phyloP scores from a whole-genome alignment of 2,113 vertebrate genomes.

The Synodontis membranacea region DNA sequence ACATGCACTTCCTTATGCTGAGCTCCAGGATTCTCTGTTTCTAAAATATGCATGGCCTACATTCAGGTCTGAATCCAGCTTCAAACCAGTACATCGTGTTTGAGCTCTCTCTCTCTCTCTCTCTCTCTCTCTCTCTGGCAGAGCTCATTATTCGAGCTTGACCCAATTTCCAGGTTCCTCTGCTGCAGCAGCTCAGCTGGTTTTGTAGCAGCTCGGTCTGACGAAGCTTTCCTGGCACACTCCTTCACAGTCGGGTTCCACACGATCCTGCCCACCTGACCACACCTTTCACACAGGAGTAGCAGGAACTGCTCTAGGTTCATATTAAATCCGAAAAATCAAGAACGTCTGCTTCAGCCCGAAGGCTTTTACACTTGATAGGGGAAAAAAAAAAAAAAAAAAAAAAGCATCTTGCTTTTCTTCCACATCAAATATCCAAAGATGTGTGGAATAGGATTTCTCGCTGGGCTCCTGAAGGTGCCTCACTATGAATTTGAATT shows the following conservation, averaged over 20 bases:
- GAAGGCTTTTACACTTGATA: neutral
- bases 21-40: conserved; percentile 33
- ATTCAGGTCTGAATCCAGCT: conserved; percentile 45
- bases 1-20: conserved; percentile 33
- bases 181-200: conserved; percentile 57
- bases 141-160: conserved; percentile 68
- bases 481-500: neutral
- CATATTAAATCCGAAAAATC: neutral
- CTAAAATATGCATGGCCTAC: conserved; percentile 58
- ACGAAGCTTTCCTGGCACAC: conserved; percentile 44
- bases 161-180: conserved; percentile 76
- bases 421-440: neutral
- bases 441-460: neutral
- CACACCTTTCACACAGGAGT: neutral
- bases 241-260: conserved; percentile 1
- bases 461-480: neutral
- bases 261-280: conserved; percentile 13
- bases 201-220: conserved; percentile 53
- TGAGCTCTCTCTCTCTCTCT: conserved; percentile 16
- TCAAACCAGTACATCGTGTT: conserved; percentile 43
- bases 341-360: neutral
- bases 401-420: neutral
- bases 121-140: conserved; percentile 53
- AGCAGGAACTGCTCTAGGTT: neutral
- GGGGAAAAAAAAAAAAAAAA: neutral